Evolutionary conservation across 2,113 vertebrate genomes (phyloP), one percentile per base, ranked within the genome.

Genomic region (Henicopernis longicauda): DNA sequence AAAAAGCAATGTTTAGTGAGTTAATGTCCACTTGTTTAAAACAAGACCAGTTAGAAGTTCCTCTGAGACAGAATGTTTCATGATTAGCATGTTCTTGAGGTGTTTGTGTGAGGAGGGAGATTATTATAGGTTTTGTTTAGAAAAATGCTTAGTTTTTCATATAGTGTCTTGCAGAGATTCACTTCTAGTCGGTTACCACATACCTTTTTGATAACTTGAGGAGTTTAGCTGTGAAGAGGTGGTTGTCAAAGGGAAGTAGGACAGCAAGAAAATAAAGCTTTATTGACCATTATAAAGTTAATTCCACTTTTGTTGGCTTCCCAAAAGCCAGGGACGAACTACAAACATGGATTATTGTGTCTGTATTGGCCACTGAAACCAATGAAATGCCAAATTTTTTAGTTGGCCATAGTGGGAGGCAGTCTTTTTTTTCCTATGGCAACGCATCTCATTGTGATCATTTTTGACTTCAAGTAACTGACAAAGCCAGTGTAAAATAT

Each of bases 391-490:
- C 36, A 32, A 38, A n/a, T 71, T 20, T 49, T 81, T 82, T 50
- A 84, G n/a, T 7, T 87, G 70, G 13, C 61, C 7, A 0, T 85
- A 61, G 57, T 67, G 70, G 74, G 78, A 96, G 26, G 57, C 44
- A 76, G 78, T 23, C 1, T 18, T 42, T 58, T 78, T 21, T 34
- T 16, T 18, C 9, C 50, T 82, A 14, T 87, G 67, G 54, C 54
- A 92, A 65, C 16, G 7, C 61, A 67, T 79, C 70, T 87, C 44
- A 79, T 88, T 86, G 94, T 82, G 58, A 82, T 90, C 0, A 16
- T 82, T 95, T 90, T 88, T 92, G 58, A 55, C 49, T 76, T 93
- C 6, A 80, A 85, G 62, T 88, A 76, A 90, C 74, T 96, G 90
- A 86, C 78, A 92, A 90, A 88, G 32, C 26, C 40, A 57, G 57